Base-by-base conservation (phyloP, 2,888 invertebrate species). In the Nomada ruficornis region DNA sequence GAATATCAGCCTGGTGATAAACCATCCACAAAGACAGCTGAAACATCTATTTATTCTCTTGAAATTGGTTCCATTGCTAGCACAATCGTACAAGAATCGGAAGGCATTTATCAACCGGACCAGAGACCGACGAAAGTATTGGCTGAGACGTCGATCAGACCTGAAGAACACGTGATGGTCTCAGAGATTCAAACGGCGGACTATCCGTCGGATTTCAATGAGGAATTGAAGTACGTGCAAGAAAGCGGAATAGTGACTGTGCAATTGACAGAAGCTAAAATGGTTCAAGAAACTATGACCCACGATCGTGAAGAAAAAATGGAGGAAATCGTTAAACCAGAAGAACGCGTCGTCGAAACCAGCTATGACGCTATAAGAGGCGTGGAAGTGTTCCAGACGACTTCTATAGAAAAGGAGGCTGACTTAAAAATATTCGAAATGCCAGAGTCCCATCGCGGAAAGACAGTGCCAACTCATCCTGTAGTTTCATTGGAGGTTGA, bases 41-140 rank as follows among this genome's bases (percentile, higher is more conserved):
- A 92, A 42, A 90, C 92, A 2, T 91, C 91, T 2, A 90, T 96
- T 85, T 94, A 94, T 64, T 94, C 95, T 65, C 93, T 96, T 71
- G 96, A 96, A 91, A 94, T 95, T 60, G 95, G 96, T 86, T 95
- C 95, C 89, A 91, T 95, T 44, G 94, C 95, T 10, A 95, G 95
- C 88, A 94, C 96, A 0, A 91, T 95, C n/a, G 90, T 96, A 11
- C 96, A 96, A 93, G 97, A 97, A 94, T 95, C 95, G 59, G 96
- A 96, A 94, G 95, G 94, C 63, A 94, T 95, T 63, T 95, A 96
- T 42, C 88, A 93, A 18, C 91, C 94, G 20, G 94, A 94, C 75
- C 94, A 94, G 65, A 94, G 95, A 71, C 96, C 95, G 80, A 93
- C 94, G 20, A 90, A 92, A 75, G 95, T 94, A 29, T 92, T 94